Conservation (phyloP, 2,797 vertebrate genomes). For the Toxotes lorentzi region DNA sequence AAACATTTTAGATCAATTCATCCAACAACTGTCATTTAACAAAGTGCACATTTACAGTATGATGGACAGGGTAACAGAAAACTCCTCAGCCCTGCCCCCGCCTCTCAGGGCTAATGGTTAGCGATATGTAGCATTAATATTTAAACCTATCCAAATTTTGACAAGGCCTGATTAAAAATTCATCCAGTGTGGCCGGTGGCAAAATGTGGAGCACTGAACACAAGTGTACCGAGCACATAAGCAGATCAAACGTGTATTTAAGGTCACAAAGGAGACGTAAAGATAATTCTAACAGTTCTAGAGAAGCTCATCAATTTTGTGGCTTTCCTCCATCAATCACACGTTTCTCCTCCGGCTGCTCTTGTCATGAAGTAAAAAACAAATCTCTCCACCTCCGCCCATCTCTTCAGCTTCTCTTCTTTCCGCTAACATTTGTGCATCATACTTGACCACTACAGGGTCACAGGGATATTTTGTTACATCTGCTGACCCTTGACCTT, state of each 20-base stretch:
- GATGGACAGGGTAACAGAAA: background rate
- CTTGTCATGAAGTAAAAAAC: background rate
- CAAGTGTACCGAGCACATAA: too few species aligned
- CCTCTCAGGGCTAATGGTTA: conserved; percentile 14
- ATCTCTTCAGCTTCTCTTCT: conserved; percentile 10
- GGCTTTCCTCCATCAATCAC: background rate
- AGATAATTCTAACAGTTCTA: rapidly evolving
- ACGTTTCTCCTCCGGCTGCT: background rate
- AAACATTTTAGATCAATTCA: background rate
- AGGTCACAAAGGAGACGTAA: background rate
- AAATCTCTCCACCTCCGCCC: conserved; percentile 2
- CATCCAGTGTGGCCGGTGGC: background rate
- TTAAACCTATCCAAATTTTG: conserved; percentile 45
- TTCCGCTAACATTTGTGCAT: conserved; percentile 14
- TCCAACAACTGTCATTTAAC: background rate
- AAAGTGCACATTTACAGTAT: background rate
- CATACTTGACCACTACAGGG: conserved; percentile 38
- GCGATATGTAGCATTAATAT: conserved; percentile 53
- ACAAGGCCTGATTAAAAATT: conserved; percentile 39
- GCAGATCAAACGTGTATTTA: background rate
- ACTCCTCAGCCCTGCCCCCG: background rate
- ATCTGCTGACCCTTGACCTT: conserved; percentile 53
- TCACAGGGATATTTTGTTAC: conserved; percentile 68
- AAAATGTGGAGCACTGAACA: background rate
- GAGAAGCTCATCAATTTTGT: background rate